These are phyloP conservation scores for Muscidifurax raptorellus DNA, from an alignment of 1,140 invertebrate genomes.

Conservation along the genomic window DNA sequence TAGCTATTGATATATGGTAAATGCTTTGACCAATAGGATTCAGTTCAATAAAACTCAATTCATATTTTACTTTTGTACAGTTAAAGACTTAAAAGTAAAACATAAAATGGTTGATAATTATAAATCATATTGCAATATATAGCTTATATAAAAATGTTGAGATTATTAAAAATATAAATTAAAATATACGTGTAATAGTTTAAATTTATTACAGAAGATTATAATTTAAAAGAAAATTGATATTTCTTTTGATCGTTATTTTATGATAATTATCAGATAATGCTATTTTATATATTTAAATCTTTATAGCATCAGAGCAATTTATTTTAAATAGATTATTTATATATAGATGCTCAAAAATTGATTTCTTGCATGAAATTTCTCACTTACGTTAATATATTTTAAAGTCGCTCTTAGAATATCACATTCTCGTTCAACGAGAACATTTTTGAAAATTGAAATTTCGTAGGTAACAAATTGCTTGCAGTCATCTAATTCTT, in stretches of 20 bases:
- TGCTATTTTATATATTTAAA: too few relatives aligned
- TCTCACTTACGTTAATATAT: too few relatives aligned
- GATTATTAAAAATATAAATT: conserved; percentile 41
- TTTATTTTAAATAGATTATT: background rate
- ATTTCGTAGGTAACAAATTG: too few relatives aligned
- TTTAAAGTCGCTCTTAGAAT: too few relatives aligned
- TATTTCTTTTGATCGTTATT: background rate
- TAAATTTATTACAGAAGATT: background rate
- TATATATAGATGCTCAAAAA: background rate
- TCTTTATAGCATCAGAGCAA: background rate
- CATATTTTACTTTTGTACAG: conserved; percentile 38
- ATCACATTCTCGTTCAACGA: too few relatives aligned
- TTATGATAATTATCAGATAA: background rate
- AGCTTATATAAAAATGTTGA: conserved; percentile 47
- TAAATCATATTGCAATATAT: conserved; percentile 29
- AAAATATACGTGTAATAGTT: conserved; percentile 29
- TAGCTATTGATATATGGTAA: background rate
- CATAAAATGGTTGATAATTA: conserved; percentile 39
- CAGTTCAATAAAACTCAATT: conserved; percentile 36
- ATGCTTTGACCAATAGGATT: background rate
- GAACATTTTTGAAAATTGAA: too few relatives aligned
- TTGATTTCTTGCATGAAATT: background rate
- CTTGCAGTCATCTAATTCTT: background rate
- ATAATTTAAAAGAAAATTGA: background rate
- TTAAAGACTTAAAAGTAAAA: conserved; percentile 16